Evolutionary conservation across 1,140 invertebrate genomes (phyloP), one percentile per base, ranked within the genome.

Genomic region (Solenopsis invicta): DNA sequence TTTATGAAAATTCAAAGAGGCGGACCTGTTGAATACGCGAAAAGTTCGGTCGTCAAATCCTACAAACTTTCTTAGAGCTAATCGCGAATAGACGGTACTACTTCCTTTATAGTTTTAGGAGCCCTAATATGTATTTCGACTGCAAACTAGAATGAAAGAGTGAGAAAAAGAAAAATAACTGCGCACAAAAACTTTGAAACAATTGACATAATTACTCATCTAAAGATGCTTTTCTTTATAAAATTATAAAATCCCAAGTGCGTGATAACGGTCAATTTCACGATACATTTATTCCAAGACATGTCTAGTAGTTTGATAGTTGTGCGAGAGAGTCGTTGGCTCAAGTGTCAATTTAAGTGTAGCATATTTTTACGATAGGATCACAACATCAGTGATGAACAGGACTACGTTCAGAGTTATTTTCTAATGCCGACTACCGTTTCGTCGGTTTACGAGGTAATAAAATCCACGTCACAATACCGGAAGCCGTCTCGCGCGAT

Each of bases 401-500:
- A 56, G 71, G 82, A 74, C 48, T 64, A 50, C 84, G 71, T 80
- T 76, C 62, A 85, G 66, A 89, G 88, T 93, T 93, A 94, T 93
- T 94, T 95, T 93, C 94, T 94, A 94, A 94, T 93, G 91, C 93
- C 90, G 87, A 77, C 78, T 90, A 89, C 87, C 91, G 89, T 71
- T 72, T 88, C 80, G 91, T 90, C 93, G 90, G 85, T 95, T 95
- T 95, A 95, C 93, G 95, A 94, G 91, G 94, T 91, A 92, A 95
- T 95, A 95, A 95, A 95, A 89, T 74, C 89, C 90, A 93, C 94
- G 93, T 94, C 92, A 93, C 94, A 93, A 93, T 94, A 93, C 86
- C 90, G 87, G 87, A 74, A 88, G 88, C 80, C 37, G 86, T 48
- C 66, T 88, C 76, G 37, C 21, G 71, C 64, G 75, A 90, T 78